Conservation (phyloP, 2,113 vertebrate genomes). For the Indicator indicator region DNA sequence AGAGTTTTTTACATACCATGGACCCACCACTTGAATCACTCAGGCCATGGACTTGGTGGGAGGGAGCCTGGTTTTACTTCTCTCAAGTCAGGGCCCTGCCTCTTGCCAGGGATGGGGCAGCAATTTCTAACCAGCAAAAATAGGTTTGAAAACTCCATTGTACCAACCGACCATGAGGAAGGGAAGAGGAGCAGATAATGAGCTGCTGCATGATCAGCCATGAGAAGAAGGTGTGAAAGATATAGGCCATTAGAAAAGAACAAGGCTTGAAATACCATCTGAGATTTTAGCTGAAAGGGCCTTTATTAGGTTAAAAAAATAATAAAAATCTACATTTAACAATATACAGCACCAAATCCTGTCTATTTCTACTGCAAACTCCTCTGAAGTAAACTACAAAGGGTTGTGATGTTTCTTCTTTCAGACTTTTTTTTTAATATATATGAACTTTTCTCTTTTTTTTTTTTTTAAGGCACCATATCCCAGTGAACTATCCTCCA, state of each 20-base stretch:
- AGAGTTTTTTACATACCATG: too few species aligned
- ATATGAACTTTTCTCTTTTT: neutral
- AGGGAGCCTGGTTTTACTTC: neutral
- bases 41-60: neutral
- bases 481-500: slow-evolving; percentile 65
- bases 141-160: neutral
- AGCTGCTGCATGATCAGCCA: neutral
- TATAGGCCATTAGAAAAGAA: slow-evolving; percentile 46
- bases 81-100: neutral
- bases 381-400: slow-evolving; percentile 78
- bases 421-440: slow-evolving; percentile 44
- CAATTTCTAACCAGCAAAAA: neutral
- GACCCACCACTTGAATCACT: too few species aligned
- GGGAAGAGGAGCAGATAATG: slow-evolving; percentile 38
- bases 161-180: neutral
- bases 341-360: slow-evolving; percentile 43
- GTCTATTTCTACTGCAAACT: slow-evolving; percentile 50
- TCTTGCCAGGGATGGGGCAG: neutral
- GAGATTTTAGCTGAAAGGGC: slow-evolving; percentile 43
- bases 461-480: slow-evolving; percentile 69
- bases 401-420: slow-evolving; percentile 74
- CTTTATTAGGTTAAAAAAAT: slow-evolving; percentile 29
- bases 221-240: slow-evolving; percentile 48
- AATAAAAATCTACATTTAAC: slow-evolving; percentile 49
- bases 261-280: slow-evolving; percentile 58